Evolutionary conservation across 1,140 invertebrate species (phyloP), one percentile per base, ranked within the genome.

Genomic region (Cydia amplana): DNA sequence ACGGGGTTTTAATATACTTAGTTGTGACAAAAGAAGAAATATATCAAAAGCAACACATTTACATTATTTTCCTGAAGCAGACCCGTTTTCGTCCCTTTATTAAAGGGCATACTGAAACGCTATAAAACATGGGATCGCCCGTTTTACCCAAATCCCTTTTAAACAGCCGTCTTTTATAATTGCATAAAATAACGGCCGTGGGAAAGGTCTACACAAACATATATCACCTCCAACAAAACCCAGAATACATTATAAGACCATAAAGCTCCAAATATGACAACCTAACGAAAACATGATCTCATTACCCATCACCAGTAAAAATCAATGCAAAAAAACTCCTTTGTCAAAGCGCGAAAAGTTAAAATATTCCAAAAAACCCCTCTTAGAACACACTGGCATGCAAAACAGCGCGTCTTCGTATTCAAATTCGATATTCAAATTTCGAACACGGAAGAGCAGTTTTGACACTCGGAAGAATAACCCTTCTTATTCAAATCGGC

Each of bases 391-490:
- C 74, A 85, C 80, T 88, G 82, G 90, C 83, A 92, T 91, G 91
- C 88, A 92, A 91, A 91, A 83, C 65, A 89, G 85, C 77, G 77
- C 78, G 74, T 81, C 78, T 79, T 81, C 77, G 75, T 74, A 82
- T 78, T 76, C 72, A 79, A 77, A 80, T 84, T 87, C 87, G 83
- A 90, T 89, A 91, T 92, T 91, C 86, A 92, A 92, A 92, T 89
- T 77, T 82, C 86, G 82, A 82, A 87, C 78, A 80, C 85, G 86
- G 89, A 92, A 91, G 91, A 92, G 85, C 88, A 90, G 90, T 92
- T 92, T 91, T 92, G 91, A 92, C 91, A 92, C 91, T 90, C 80
- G 77, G 80, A 87, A 92, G 87, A 92, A 91, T 91, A 83, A 81
- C 73, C 75, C 70, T 88, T 90, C 85, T 87, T 89, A 92, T 92